These are phyloP conservation scores for Crypturellus tataupa DNA, from an alignment of 2,797 vertebrate genomes.

Conservation along the genomic window DNA sequence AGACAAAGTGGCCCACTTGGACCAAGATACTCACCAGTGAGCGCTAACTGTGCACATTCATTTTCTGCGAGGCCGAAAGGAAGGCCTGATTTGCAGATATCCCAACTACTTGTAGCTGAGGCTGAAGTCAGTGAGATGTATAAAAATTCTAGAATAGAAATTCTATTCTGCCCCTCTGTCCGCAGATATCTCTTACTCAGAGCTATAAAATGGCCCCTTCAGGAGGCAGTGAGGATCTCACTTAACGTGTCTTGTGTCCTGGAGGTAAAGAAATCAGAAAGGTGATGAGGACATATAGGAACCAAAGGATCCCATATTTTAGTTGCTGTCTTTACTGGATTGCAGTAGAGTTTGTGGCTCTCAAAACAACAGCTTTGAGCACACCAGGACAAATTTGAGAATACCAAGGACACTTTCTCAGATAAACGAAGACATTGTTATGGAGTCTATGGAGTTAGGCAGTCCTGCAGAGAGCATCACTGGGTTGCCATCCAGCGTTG, in stretches of 20 bases:
- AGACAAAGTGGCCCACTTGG: not conserved
- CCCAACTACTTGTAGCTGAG: not conserved
- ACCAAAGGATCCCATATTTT: not conserved
- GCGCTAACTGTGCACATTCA: fast-evolving
- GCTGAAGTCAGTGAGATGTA: not conserved
- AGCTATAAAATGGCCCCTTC: not conserved
- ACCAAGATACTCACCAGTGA: not conserved
- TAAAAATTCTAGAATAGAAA: not conserved
- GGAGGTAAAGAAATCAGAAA: not conserved
- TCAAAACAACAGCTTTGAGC: not conserved
- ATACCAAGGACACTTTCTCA: not conserved
- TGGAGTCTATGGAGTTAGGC: not conserved
- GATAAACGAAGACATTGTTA: not conserved
- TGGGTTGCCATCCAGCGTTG: not conserved
- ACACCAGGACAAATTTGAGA: not conserved
- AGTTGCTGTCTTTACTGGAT: not conserved
- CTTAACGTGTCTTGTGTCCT: not conserved
- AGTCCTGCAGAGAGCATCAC: not conserved
- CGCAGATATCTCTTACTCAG: not conserved
- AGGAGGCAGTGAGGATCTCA: not conserved
- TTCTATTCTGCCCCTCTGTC: not conserved
- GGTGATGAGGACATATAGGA: not conserved
- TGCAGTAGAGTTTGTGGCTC: not conserved
- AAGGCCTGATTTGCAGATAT: not conserved
- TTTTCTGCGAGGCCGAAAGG: not conserved